A percentile compares a stretch with the other conserved stretches of the same genome.
Evolutionary conservation across 2,113 vertebrate genomes (phyloP).

Genomic region (Meleagris gallopavo): DNA sequence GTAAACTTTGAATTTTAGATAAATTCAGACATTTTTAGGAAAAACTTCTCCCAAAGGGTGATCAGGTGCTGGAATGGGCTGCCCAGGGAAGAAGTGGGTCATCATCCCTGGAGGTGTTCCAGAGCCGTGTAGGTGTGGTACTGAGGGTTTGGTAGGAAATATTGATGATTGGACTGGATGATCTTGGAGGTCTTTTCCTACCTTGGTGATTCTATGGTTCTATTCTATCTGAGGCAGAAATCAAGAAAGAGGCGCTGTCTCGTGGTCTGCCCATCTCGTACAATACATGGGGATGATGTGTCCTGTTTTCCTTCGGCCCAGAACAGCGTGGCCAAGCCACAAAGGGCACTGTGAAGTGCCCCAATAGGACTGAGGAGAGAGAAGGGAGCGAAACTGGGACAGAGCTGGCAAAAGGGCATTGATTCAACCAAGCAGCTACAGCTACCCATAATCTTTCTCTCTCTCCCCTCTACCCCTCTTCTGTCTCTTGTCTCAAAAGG

Average conservation of each 20-base stretch:
- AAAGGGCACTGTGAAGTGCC: neutral
- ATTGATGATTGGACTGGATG: too few relatives aligned
- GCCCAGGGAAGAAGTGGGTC: too few relatives aligned
- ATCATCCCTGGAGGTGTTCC: too few relatives aligned
- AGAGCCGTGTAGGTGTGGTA: too few relatives aligned
- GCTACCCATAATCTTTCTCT: neutral
- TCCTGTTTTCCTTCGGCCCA: neutral
- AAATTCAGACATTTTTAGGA: neutral
- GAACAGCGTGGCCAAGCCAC: rapidly evolving
- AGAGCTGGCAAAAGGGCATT: neutral
- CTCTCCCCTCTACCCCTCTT: neutral
- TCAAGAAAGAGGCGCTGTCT: neutral
- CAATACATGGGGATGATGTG: neutral
- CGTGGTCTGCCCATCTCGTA: neutral
- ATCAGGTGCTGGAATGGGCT: too few relatives aligned
- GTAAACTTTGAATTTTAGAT: neutral
- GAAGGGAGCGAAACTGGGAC: neutral
- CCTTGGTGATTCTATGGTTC: too few relatives aligned
- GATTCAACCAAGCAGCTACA: neutral
- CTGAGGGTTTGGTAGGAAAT: too few relatives aligned
- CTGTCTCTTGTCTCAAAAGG: neutral
- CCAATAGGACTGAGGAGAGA: neutral
- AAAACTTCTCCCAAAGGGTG: too few relatives aligned
- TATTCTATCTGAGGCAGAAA: neutral
- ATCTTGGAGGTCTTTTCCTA: too few relatives aligned